Conservation (phyloP, 2,888 invertebrate species). For the Sclerodermus sp. region DNA sequence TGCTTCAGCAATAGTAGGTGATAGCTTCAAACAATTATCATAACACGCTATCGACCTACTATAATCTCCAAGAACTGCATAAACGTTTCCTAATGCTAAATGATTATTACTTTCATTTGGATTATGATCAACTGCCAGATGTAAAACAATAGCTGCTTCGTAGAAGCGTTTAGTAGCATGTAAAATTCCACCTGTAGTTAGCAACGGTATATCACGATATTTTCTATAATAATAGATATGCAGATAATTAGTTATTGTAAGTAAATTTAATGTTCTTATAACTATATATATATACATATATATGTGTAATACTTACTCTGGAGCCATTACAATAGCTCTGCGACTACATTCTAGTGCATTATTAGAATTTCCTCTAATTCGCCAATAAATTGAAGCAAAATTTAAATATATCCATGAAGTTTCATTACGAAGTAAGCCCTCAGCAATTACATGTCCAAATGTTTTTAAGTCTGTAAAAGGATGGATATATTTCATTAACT, state of each 20-base stretch:
- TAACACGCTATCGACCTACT: slow-evolving; percentile 71
- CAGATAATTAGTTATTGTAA: slow-evolving; percentile 14
- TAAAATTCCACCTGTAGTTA: slow-evolving; percentile 74
- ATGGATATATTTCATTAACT: slow-evolving; percentile 56
- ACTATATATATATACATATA: too few species aligned
- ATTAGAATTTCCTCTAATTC: slow-evolving; percentile 72
- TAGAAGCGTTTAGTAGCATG: slow-evolving; percentile 69
- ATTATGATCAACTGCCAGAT: slow-evolving; percentile 73
- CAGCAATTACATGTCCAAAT: slow-evolving; percentile 68
- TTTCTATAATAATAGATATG: slow-evolving; percentile 60
- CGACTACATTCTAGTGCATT: slow-evolving; percentile 80
- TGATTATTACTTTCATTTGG: slow-evolving; percentile 65
- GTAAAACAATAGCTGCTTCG: slow-evolving; percentile 73
- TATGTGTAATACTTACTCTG: slow-evolving; percentile 60
- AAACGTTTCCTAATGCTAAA: slow-evolving; percentile 74
- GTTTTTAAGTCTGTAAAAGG: slow-evolving; percentile 54
- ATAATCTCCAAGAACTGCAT: slow-evolving; percentile 71
- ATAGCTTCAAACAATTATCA: slow-evolving; percentile 68
- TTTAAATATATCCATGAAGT: slow-evolving; percentile 81
- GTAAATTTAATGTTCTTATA: slow-evolving; percentile 7
- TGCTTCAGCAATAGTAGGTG: slow-evolving; percentile 67
- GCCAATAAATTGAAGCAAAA: slow-evolving; percentile 79
- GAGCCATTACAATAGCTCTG: slow-evolving; percentile 74
- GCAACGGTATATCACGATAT: slow-evolving; percentile 72
- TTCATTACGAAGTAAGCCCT: slow-evolving; percentile 66